phyloP scores from a whole-genome alignment of 2,888 invertebrate species.

The Epiblema foenella region DNA sequence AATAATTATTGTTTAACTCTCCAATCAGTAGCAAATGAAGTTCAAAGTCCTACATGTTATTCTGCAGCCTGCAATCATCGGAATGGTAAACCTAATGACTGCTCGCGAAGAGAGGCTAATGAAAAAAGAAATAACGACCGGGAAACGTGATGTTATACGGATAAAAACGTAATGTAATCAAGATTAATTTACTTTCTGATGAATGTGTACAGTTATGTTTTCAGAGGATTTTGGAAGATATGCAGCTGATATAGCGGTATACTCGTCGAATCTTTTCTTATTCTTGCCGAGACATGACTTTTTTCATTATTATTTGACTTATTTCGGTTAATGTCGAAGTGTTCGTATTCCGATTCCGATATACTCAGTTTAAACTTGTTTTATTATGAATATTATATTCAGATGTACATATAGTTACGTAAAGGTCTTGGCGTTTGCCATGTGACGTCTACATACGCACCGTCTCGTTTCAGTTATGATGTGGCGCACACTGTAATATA shows the following conservation, averaged over 20 bases:
- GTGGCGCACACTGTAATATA: not conserved
- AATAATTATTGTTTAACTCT: conserved; percentile 33
- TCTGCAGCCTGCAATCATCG: conserved; percentile 54
- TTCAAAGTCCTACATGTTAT: conserved; percentile 34
- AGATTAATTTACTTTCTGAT: conserved; percentile 31
- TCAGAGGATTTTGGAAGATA: conserved; percentile 13
- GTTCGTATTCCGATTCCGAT: too few relatives aligned
- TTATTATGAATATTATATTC: not conserved
- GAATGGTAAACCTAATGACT: conserved; percentile 53
- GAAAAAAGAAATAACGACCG: conserved; percentile 52
- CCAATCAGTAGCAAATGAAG: conserved; percentile 37
- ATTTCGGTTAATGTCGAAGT: not conserved
- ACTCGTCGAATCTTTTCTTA: not conserved
- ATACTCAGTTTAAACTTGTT: too few relatives aligned
- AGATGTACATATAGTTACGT: not conserved
- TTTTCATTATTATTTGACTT: not conserved
- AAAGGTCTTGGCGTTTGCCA: not conserved
- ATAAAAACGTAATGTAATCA: conserved; percentile 34
- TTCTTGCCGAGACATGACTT: not conserved
- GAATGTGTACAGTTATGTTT: conserved; percentile 4
- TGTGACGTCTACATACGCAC: not conserved
- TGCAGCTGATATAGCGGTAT: conserved; percentile 8
- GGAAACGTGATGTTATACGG: conserved; percentile 49
- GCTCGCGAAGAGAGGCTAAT: conserved; percentile 46
- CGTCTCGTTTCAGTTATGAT: not conserved